Conservation (phyloP, 2,888 invertebrate genomes). For the Drosophila emarginata region DNA sequence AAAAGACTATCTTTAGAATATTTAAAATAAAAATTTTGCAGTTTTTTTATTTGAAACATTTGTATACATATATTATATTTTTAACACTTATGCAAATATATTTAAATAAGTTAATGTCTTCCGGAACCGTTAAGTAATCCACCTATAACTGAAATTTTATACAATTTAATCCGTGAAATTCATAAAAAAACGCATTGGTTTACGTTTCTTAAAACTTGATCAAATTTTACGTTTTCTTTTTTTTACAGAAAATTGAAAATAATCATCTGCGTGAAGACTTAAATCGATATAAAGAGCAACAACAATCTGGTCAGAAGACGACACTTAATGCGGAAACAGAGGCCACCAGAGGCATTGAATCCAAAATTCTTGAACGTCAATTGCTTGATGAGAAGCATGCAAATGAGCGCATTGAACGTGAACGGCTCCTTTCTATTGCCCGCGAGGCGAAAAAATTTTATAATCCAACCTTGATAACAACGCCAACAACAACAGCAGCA, state of each 20-base stretch:
- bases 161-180: no score
- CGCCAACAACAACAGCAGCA: not conserved
- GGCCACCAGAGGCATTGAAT: constrained; percentile 83
- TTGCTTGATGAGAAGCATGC: constrained; percentile 84
- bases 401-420: constrained; percentile 83
- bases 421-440: constrained; percentile 83
- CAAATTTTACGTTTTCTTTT: no score
- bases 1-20: not conserved
- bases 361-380: constrained; percentile 83
- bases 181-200: no score
- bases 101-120: not conserved
- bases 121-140: constrained; percentile 1
- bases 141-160: not conserved
- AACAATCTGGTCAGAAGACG: constrained; percentile 79
- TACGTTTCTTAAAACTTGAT: no score
- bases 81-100: not conserved
- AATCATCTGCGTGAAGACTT: constrained; percentile 84
- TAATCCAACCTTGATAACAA: constrained; percentile 65
- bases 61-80: not conserved
- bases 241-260: constrained; percentile 85
- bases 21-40: not conserved
- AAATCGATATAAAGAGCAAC: constrained; percentile 84
- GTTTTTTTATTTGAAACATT: not conserved
- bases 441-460: constrained; percentile 82
- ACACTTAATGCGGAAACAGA: constrained; percentile 67